Percentiles rank a stretch among this genome's conserved stretches.
Conservation (phyloP, 1,140 invertebrate species). For the Pteromalus puparum region DNA sequence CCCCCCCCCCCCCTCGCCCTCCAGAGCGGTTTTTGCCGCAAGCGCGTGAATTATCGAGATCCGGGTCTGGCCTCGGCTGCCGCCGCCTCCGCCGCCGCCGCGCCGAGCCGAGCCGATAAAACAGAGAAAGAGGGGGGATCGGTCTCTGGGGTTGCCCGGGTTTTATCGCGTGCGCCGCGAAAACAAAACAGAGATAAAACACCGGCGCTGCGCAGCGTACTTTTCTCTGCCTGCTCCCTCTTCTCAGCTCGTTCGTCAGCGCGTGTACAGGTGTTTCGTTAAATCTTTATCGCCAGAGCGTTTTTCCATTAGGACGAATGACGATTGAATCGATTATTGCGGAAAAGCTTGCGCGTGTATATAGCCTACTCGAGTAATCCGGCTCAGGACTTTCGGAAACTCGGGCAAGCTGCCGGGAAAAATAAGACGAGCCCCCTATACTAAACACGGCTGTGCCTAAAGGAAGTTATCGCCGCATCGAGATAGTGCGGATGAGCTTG, state of each 20-base stretch:
- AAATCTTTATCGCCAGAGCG: background rate
- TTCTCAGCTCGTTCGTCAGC: background rate
- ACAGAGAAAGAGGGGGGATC: slow-evolving; percentile 23
- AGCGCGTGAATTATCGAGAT: slow-evolving; percentile 61
- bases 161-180: slow-evolving; percentile 1
- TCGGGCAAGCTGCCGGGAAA: slow-evolving; percentile 3
- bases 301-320: background rate
- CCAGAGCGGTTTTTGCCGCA: too few relatives aligned
- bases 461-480: too few relatives aligned
- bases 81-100: background rate
- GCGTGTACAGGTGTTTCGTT: background rate
- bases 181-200: slow-evolving; percentile 19
- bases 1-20: too few relatives aligned
- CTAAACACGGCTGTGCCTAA: too few relatives aligned
- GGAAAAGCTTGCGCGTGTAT: too few relatives aligned
- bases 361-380: too few relatives aligned
- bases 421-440: background rate
- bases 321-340: too few relatives aligned
- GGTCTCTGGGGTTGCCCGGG: slow-evolving; percentile 10
- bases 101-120: too few relatives aligned
- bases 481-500: too few relatives aligned
- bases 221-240: background rate
- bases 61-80: slow-evolving; percentile 53
- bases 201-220: background rate
- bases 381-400: background rate